These are phyloP conservation scores for Athrips mouffetella DNA, from an alignment of 2,888 invertebrate species.

Conservation along the genomic window DNA sequence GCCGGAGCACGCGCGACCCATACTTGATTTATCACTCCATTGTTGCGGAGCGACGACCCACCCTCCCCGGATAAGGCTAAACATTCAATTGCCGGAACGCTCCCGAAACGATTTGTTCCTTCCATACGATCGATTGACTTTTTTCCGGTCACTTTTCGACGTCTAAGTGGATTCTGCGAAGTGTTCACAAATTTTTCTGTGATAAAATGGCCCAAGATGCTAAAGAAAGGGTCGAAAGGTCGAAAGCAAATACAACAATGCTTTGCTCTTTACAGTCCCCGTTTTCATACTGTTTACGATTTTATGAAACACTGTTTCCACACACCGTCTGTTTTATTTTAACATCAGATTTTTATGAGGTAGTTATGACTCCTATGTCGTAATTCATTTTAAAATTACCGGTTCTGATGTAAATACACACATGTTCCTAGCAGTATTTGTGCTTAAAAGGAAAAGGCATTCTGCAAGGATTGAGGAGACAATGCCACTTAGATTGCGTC, in stretches of 20 bases:
- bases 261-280: background rate
- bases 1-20: conserved; percentile 68
- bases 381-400: conserved; percentile 1
- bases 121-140: conserved; percentile 62
- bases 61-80: conserved; percentile 72
- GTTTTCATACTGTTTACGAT: background rate
- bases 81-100: conserved; percentile 74
- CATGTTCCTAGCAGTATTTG: background rate
- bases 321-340: background rate
- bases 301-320: background rate
- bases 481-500: conserved; percentile 53
- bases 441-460: conserved; percentile 14
- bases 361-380: background rate
- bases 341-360: background rate
- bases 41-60: conserved; percentile 68
- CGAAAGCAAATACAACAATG: no score
- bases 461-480: conserved; percentile 44
- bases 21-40: conserved; percentile 77
- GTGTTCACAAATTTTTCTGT: background rate
- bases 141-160: conserved; percentile 11
- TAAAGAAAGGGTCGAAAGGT: background rate
- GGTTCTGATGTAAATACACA: background rate
- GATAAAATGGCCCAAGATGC: background rate
- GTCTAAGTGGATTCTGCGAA: background rate
- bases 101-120: conserved; percentile 70